These are phyloP conservation scores for Heliothis subflexa DNA, from an alignment of 1,140 invertebrate species.

Conservation along the genomic window DNA sequence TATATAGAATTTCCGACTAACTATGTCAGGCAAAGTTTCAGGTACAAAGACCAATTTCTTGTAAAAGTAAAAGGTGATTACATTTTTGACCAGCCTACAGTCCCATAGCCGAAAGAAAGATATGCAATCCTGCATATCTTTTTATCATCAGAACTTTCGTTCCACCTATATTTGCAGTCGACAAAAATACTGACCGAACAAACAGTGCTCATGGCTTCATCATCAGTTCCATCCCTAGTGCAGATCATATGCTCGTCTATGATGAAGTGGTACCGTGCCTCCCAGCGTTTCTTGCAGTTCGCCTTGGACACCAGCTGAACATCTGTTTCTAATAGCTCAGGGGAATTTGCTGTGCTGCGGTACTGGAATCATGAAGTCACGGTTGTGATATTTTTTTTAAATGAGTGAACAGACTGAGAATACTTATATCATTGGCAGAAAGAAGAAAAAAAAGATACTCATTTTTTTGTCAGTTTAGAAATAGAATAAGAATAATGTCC, in stretches of 20 bases:
- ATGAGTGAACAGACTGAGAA: not conserved
- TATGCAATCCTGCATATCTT: too few species aligned
- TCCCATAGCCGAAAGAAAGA: too few species aligned
- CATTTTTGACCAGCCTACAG: too few species aligned
- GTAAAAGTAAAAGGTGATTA: too few species aligned
- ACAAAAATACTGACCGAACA: conserved; percentile 59
- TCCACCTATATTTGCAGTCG: too few species aligned
- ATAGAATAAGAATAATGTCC: too few species aligned
- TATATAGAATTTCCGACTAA: too few species aligned
- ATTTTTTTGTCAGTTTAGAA: too few species aligned
- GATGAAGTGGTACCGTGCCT: conserved; percentile 66
- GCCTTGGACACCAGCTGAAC: conserved; percentile 62
- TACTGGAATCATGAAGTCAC: not conserved
- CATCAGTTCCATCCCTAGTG: conserved; percentile 45
- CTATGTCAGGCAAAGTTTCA: too few species aligned
- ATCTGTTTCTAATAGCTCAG: conserved; percentile 64
- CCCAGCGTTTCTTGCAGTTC: conserved; percentile 69
- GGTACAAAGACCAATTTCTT: too few species aligned
- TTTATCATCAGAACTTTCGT: too few species aligned
- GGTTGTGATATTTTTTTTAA: not conserved
- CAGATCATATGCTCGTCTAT: conserved; percentile 73
- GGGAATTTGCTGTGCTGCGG: conserved; percentile 56
- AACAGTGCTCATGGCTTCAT: conserved; percentile 48
- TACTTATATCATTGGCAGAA: not conserved
- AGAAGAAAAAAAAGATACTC: too few species aligned